A percentile compares a stretch with the other conserved stretches of the same genome.
Conservation (phyloP, 2,888 invertebrate species). For the Diaprepes abbreviatus region DNA sequence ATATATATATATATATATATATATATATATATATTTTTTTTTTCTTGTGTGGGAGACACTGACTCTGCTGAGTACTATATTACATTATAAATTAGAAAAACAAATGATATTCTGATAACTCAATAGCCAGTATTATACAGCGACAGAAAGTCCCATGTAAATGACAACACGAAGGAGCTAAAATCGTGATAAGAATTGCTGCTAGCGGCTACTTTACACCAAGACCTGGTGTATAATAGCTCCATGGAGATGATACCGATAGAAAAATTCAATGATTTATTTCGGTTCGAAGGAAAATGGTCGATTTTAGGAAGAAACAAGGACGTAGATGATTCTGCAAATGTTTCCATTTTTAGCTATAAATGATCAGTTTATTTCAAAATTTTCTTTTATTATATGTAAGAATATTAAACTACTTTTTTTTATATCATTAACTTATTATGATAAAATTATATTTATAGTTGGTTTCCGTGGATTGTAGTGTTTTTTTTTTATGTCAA, state of each 20-base stretch:
- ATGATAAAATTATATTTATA: too few species aligned
- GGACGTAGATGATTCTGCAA: not conserved
- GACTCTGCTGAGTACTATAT: not conserved
- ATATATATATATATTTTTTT: too few species aligned
- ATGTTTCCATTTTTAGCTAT: too few species aligned
- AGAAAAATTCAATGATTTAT: slow-evolving; percentile 16
- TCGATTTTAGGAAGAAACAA: not conserved
- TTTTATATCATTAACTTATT: too few species aligned
- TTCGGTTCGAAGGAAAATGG: slow-evolving; percentile 4
- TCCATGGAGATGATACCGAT: not conserved
- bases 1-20: too few species aligned
- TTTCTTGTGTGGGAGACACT: not conserved
- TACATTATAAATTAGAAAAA: slow-evolving; percentile 48
- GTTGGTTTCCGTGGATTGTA: too few species aligned
- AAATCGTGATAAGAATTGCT: slow-evolving; percentile 55
- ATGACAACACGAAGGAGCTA: slow-evolving; percentile 56
- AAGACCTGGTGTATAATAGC: slow-evolving; percentile 15
- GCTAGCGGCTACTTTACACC: slow-evolving; percentile 47
- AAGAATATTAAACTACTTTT: too few species aligned
- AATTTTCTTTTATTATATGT: too few species aligned
- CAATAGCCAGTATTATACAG: slow-evolving; percentile 54
- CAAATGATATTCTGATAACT: slow-evolving; percentile 55
- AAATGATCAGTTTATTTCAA: too few species aligned
- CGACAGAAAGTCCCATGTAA: slow-evolving; percentile 54
- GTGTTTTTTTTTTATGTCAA: too few species aligned